Percentiles rank a stretch among this genome's conserved stretches.
Conservation (phyloP, 2,797 vertebrate genomes). For the Manis pentadactyla region DNA sequence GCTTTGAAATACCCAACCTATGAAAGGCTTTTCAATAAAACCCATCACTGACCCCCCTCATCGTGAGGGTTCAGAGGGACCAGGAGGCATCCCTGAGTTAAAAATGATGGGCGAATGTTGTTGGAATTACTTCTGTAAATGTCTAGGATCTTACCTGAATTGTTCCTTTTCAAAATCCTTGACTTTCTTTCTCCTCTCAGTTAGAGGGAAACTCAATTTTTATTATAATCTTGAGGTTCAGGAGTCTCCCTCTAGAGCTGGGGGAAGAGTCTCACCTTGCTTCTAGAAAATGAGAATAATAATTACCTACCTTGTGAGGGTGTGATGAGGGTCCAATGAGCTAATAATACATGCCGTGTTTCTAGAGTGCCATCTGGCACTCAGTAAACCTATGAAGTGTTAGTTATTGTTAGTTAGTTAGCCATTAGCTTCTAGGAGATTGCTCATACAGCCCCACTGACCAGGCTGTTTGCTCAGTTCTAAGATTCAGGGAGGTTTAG, state of each 20-base stretch:
- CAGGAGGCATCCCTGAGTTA: background rate
- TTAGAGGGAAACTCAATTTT: background rate
- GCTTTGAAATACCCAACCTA: conserved; percentile 23
- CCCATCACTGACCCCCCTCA: background rate
- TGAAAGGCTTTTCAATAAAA: background rate
- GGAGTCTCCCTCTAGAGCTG: background rate
- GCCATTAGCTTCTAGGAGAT: background rate
- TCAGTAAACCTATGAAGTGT: background rate
- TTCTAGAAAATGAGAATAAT: background rate
- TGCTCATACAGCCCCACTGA: background rate
- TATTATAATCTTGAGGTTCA: background rate
- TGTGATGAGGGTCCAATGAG: background rate
- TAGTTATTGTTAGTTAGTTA: no score
- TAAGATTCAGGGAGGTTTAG: background rate
- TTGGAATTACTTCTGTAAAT: background rate
- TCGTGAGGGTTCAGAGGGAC: background rate
- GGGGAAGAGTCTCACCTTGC: background rate
- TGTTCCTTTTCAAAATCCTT: background rate
- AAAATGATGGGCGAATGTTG: background rate
- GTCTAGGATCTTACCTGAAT: background rate
- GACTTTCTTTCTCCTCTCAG: background rate
- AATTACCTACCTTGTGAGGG: background rate
- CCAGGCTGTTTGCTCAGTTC: background rate
- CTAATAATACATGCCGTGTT: background rate
- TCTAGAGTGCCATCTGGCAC: background rate